phyloP scores from a whole-genome alignment of 2,888 invertebrate species.

The Erebia ligea region DNA sequence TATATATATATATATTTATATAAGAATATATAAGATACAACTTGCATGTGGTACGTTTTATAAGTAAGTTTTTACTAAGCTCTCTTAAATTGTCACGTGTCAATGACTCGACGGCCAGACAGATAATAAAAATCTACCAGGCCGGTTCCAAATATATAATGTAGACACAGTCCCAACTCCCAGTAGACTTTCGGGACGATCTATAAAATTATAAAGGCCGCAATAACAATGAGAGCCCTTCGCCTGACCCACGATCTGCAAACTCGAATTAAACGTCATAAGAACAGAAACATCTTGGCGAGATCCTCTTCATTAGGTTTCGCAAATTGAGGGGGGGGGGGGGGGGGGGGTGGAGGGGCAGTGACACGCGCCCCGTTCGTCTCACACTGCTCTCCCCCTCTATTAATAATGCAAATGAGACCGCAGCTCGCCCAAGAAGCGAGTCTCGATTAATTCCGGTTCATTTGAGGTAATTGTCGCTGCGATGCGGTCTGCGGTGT shows the following conservation, averaged over 20 bases:
- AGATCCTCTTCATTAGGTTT: conserved; percentile 82
- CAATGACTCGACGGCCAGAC: no score
- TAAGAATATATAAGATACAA: no score
- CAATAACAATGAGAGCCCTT: conserved; percentile 73
- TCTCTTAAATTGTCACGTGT: no score
- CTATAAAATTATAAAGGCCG: conserved; percentile 52
- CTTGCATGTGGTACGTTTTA: no score
- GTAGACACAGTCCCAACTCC: conserved; percentile 4
- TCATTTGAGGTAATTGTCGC: conserved; percentile 83
- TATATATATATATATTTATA: no score
- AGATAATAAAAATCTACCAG: conserved; percentile 34
- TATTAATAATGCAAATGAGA: conserved; percentile 84
- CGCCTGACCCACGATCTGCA: conserved; percentile 76
- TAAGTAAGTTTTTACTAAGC: no score
- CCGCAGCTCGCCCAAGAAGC: conserved; percentile 82
- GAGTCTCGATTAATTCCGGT: conserved; percentile 82
- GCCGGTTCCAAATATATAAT: conserved; percentile 1
- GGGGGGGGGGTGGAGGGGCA: conserved; percentile 56
- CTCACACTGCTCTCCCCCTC: conserved; percentile 67
- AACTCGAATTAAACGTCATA: conserved; percentile 82
- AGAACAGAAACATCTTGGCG: conserved; percentile 81
- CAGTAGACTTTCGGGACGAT: conserved; percentile 7
- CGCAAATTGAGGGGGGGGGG: conserved; percentile 66
- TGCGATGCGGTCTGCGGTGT: conserved; percentile 72
- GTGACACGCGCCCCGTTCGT: conserved; percentile 62